Evolutionary conservation across 2,113 vertebrate species (phyloP).

Genomic region (Nansenia antarctica): DNA sequence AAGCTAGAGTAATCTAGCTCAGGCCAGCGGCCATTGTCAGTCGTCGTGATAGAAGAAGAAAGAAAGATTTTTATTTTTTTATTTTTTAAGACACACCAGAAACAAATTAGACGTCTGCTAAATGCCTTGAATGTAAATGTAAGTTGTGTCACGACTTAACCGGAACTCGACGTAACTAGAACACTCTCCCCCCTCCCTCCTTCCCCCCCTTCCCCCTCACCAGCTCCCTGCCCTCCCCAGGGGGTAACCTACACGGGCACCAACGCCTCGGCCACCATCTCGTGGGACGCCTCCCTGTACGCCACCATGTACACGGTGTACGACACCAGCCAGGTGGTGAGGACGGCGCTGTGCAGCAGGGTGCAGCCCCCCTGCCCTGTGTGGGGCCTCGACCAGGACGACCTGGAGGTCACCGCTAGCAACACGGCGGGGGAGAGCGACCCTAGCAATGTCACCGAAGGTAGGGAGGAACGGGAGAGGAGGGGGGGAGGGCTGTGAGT

Average conservation of each 20-base stretch:
- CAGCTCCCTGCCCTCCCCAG: constrained; percentile 73
- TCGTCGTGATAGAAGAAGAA: too few species aligned
- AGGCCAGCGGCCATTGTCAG: too few species aligned
- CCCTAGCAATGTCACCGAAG: constrained; percentile 1
- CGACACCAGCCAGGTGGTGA: constrained; percentile 11
- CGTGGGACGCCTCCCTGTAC: constrained; percentile 60
- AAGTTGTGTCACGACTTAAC: too few species aligned
- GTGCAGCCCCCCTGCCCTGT: constrained; percentile 59
- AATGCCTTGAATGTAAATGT: too few species aligned
- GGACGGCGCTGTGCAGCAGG: constrained; percentile 58
- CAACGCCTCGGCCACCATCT: constrained; percentile 45
- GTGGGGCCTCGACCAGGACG: constrained; percentile 12
- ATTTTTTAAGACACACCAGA: too few species aligned
- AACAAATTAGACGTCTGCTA: too few species aligned
- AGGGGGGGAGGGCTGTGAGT: background rate
- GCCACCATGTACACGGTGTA: constrained; percentile 63
- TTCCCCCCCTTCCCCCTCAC: background rate
- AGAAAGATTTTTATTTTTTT: too few species aligned
- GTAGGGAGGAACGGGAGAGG: constrained; percentile 30
- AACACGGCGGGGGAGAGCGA: constrained; percentile 71
- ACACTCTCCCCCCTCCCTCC: background rate
- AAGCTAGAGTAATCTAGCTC: too few species aligned
- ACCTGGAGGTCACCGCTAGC: constrained; percentile 63
- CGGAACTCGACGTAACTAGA: background rate
- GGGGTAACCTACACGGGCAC: constrained; percentile 38